A percentile compares a stretch with the other conserved stretches of the same genome.
Evolutionary conservation across 2,797 vertebrate species (phyloP).

Genomic region (Galaxias olidus): DNA sequence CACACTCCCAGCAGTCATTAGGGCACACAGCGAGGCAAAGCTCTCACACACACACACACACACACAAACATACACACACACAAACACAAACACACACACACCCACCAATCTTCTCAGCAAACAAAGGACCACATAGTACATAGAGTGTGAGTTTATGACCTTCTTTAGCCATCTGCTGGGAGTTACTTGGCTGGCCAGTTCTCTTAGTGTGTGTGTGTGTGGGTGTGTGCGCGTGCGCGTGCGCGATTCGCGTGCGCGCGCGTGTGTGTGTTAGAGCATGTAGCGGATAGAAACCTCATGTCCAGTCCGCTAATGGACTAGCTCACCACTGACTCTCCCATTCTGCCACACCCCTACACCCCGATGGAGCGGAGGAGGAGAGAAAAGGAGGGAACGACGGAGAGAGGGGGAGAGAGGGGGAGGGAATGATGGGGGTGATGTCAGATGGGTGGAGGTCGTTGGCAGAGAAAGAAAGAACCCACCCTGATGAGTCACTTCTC

Average conservation of each 20-base stretch:
- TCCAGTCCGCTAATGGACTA: not conserved
- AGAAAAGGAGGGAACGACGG: conserved; percentile 18
- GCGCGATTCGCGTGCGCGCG: conserved; percentile 41
- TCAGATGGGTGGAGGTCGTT: conserved; percentile 36
- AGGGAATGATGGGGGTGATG: conserved; percentile 24
- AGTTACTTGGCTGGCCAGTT: conserved; percentile 44
- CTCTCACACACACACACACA: conserved; percentile 6
- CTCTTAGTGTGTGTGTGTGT: conserved; percentile 50
- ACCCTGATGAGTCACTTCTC: conserved; percentile 33
- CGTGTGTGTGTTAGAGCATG: conserved; percentile 36
- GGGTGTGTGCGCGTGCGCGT: conserved; percentile 37
- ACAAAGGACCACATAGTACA: conserved; percentile 23
- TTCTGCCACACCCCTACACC: no score
- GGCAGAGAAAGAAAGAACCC: conserved; percentile 31
- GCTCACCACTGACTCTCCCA: not conserved
- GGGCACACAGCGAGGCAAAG: no score
- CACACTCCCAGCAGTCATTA: no score
- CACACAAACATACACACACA: conserved; percentile 10
- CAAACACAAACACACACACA: conserved; percentile 33
- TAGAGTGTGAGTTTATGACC: conserved; percentile 57
- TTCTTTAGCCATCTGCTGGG: conserved; percentile 67
- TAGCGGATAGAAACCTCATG: not conserved
- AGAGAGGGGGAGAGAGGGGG: conserved; percentile 2
- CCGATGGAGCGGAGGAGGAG: not conserved
- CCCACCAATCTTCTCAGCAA: conserved; percentile 22